Conservation (phyloP, 2,113 vertebrate species). For the Elephas maximus region DNA sequence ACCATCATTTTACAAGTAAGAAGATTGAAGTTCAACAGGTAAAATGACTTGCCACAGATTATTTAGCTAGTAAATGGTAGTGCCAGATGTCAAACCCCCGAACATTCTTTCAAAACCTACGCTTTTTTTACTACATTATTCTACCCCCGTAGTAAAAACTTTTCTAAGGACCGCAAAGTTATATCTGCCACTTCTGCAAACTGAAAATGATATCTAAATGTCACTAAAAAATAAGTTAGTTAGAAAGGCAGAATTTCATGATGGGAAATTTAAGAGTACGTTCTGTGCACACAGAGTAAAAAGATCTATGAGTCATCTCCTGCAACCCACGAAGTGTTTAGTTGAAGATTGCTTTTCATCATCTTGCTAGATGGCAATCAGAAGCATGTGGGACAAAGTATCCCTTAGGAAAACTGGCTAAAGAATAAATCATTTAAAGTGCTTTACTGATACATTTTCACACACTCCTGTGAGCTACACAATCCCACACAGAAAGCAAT, state of each 20-base stretch:
- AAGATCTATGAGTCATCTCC: slow-evolving; percentile 66
- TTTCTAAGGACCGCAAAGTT: slow-evolving; percentile 68
- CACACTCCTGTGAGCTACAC: slow-evolving; percentile 58
- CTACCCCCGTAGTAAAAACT: slow-evolving; percentile 71
- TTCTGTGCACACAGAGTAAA: slow-evolving; percentile 46
- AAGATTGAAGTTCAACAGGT: slow-evolving; percentile 75
- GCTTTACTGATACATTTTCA: slow-evolving; percentile 71
- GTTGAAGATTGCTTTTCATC: slow-evolving; percentile 69
- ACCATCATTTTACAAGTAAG: slow-evolving; percentile 74
- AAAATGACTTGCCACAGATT: slow-evolving; percentile 70
- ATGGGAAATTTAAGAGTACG: slow-evolving; percentile 53
- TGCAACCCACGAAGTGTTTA: slow-evolving; percentile 67
- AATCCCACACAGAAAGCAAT: slow-evolving; percentile 33
- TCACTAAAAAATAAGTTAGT: slow-evolving; percentile 56
- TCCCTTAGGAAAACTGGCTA: slow-evolving; percentile 71
- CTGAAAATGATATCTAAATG: slow-evolving; percentile 75
- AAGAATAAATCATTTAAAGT: slow-evolving; percentile 75
- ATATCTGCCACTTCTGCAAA: slow-evolving; percentile 77
- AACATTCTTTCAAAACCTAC: slow-evolving; percentile 76
- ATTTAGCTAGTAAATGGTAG: slow-evolving; percentile 63
- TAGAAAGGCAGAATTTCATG: slow-evolving; percentile 64
- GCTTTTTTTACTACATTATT: slow-evolving; percentile 67
- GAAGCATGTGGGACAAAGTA: slow-evolving; percentile 67
- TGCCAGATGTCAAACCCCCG: slow-evolving; percentile 64
- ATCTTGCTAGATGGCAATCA: slow-evolving; percentile 71